Evolutionary conservation across 2,888 invertebrate genomes (phyloP), one percentile per base, ranked within the genome.

Genomic region (Andrena bucephala): DNA sequence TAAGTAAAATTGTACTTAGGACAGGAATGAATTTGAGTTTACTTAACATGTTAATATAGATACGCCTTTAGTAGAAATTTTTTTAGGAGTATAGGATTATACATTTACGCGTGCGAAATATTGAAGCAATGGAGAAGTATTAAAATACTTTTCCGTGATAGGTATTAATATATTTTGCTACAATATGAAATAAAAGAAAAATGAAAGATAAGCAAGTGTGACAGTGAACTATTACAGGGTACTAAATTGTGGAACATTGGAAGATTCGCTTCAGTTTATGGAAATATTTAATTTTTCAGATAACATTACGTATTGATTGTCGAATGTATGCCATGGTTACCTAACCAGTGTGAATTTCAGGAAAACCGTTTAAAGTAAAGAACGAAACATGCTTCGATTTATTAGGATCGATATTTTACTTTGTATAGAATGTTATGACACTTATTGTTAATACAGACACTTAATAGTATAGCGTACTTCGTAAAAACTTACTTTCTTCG

Each of bases 401-500:
- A n/a, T n/a, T 59, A 29, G 0, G 24, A 2, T 42, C 20, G 36
- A n/a, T 33, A 36, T 7, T 48, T 73, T 65, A 52, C 29, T 52
- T 10, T 24, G 16, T 8, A 8, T 68, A 0, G 2, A 65, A 29
- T 4, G 4, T 27, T 29, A 20, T 31, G 6, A 63, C 27, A 10
- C 0, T 72, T 5, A 57, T 10, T 10, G 57, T 50, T 72, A 68
- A 67, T 36, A 16, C 5, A 8, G 63, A 52, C 3, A 68, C 50
- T 50, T 57, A 52, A 68, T 20, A 36, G 10, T 36, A 36, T 36
- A 59, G 2, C 33, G 27, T 36, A 57, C 27, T 31, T 10, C 2
- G n/a, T 7, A 24, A 31, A 63, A 68, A 68, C 78, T 81, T 78
- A 81, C 81, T 20, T 24, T 24, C 7, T 42, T 68, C 33, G 2